Conservation (phyloP, 2,113 vertebrate genomes). For the Phyllopteryx taeniolatus region DNA sequence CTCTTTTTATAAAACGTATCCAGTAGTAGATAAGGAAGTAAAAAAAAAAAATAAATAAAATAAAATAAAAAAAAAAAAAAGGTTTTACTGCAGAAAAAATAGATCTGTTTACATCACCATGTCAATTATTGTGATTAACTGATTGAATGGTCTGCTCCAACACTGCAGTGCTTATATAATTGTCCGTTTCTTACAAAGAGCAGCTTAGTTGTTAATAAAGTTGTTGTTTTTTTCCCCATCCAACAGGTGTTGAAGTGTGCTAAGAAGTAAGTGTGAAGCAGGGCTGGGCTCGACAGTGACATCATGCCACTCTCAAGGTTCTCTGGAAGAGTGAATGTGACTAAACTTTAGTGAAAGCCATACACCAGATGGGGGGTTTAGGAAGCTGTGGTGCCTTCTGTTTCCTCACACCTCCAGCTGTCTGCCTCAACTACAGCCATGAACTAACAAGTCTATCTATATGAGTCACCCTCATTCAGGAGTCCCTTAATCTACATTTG, state of each 20-base stretch:
- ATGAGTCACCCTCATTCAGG: constrained; percentile 30
- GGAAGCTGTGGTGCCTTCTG: constrained; percentile 30
- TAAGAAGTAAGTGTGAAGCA: constrained; percentile 8
- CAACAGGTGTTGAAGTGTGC: neutral
- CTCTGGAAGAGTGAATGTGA: constrained; percentile 18
- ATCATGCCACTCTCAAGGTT: neutral
- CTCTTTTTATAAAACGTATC: too few relatives aligned
- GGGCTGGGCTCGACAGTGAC: neutral
- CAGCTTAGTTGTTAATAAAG: neutral
- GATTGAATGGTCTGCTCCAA: neutral
- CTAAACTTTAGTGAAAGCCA: constrained; percentile 13
- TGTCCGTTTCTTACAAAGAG: constrained; percentile 27
- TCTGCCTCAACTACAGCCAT: constrained; percentile 26
- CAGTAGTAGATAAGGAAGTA: too few relatives aligned
- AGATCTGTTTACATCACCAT: too few relatives aligned
- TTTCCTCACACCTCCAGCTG: constrained; percentile 37
- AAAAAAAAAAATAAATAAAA: too few relatives aligned
- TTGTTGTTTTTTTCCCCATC: too few relatives aligned
- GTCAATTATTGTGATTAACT: neutral
- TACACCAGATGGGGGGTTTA: constrained; percentile 15
- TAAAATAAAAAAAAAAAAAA: too few relatives aligned
- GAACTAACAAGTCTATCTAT: constrained; percentile 7
- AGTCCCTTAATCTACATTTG: constrained; percentile 30
- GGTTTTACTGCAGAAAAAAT: too few relatives aligned
- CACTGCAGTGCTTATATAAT: constrained; percentile 1